Base-by-base conservation (phyloP, 2,888 invertebrate species). In the Athalia circularis region DNA sequence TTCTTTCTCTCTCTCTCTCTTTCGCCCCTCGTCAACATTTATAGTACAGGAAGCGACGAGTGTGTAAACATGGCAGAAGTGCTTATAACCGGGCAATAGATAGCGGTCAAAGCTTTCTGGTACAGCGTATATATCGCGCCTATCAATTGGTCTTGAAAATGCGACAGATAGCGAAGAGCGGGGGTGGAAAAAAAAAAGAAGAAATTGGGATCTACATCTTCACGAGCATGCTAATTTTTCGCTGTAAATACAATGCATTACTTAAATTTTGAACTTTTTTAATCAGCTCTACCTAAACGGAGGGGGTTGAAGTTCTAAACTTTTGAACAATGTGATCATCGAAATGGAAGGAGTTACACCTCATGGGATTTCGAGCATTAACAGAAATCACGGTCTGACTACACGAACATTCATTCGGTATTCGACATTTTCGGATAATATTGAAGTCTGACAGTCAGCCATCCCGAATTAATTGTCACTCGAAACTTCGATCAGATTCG, bases 51-150 rank as follows among this genome's bases (percentile, higher is more conserved):
- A 72, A 72, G 52, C 29, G 2, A 2, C 47, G 72, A 59, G 57
- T 72, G 57, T 57, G 72, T 72, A 72, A 72, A 72, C 72, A 72
- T 52, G 15, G 45, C 45, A 72, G 72, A 72, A 72, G 72, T 72
- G 72, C 52, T 72, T 72, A 72, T 72, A 72, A 57, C 13, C 59
- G 57, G 29, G 57, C 59, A 59, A 72, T 72, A 72, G 72, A 72
- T 72, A 72, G 72, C 59, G 72, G 57, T 11, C 29, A 72, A 72
- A 72, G 72, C 72, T 72, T 72, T 72, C 59, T 54, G 7, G 6
- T n/a, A n/a, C 9, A n/a, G 54, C 29, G 29, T 29, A 29, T 29
- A 29, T 29, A 29, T 29, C 29, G 2, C 29, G 29, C 11, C 54
- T 11, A 54, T 54, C 54, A 54, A 54, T 54, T 54, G 54, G 54